Conservation (phyloP, 30 jellyfish, hydroid and myxozoan species). For the Hydra vulgaris region DNA sequence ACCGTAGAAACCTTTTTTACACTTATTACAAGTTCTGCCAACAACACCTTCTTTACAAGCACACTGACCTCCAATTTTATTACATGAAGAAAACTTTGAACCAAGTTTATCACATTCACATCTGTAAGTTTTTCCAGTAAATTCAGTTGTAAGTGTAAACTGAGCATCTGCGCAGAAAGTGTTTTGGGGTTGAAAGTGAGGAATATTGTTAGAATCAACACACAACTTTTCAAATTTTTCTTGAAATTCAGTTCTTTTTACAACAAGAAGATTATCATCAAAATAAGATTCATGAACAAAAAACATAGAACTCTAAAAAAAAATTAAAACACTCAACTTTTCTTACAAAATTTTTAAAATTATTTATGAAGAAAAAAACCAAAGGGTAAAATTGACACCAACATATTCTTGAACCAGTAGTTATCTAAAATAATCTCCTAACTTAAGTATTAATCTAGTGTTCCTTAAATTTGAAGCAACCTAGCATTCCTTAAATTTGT, state of each 20-base stretch:
- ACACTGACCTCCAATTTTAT: slow-evolving; percentile 72
- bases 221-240: slow-evolving; percentile 34
- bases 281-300: slow-evolving; percentile 6
- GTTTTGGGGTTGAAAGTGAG: slow-evolving; percentile 14
- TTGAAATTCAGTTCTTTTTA: slow-evolving; percentile 36
- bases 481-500: too few relatives aligned
- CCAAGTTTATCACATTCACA: slow-evolving; percentile 73
- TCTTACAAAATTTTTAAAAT: too few relatives aligned
- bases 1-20: slow-evolving; percentile 70
- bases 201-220: slow-evolving; percentile 33
- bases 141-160: slow-evolving; percentile 37
- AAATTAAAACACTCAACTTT: not conserved
- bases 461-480: too few relatives aligned
- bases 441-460: too few relatives aligned
- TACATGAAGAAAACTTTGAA: slow-evolving; percentile 31
- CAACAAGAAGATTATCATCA: not conserved
- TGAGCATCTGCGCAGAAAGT: slow-evolving; percentile 34
- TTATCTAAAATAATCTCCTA: too few relatives aligned
- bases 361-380: too few relatives aligned
- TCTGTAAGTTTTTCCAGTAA: slow-evolving; percentile 37
- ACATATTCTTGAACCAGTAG: too few relatives aligned
- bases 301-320: slow-evolving; percentile 17
- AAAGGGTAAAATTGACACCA: too few relatives aligned
- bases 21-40: slow-evolving; percentile 58
- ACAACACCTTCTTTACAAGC: slow-evolving; percentile 51